Evolutionary conservation across 2,888 invertebrate genomes (phyloP).

Genomic region (Andrena haemorrhoa): DNA sequence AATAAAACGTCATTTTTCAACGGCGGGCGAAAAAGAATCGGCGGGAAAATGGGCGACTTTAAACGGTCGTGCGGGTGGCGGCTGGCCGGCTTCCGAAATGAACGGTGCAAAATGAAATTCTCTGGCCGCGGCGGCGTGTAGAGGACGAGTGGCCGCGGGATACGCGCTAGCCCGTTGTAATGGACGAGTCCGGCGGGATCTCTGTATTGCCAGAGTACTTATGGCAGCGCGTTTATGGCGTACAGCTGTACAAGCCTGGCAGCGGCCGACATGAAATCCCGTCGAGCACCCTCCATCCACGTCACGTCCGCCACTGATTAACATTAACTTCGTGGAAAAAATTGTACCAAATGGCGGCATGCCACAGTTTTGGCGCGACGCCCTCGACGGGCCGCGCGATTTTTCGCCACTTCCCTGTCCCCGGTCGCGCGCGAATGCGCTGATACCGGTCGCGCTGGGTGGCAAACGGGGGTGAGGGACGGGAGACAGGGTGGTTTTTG

Average conservation of each 20-base stretch:
- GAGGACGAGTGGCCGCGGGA: constrained; percentile 57
- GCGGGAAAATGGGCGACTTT: constrained; percentile 48
- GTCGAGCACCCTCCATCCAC: constrained; percentile 80
- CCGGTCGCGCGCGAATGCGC: constrained; percentile 6
- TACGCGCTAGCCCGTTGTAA: constrained; percentile 67
- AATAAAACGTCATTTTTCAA: constrained; percentile 63
- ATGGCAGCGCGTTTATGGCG: constrained; percentile 70
- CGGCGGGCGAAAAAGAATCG: constrained; percentile 43
- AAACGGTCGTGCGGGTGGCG: constrained; percentile 22
- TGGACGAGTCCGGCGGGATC: constrained; percentile 61
- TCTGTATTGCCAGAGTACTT: constrained; percentile 69
- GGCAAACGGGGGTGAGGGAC: no score
- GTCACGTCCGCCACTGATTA: constrained; percentile 83
- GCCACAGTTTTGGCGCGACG: constrained; percentile 33
- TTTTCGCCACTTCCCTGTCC: not conserved
- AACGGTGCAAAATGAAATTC: constrained; percentile 65
- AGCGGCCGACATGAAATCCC: constrained; percentile 80
- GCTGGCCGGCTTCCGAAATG: constrained; percentile 63
- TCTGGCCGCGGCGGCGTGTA: constrained; percentile 21
- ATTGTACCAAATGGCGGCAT: constrained; percentile 76
- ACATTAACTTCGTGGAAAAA: constrained; percentile 82
- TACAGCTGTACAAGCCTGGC: constrained; percentile 73
- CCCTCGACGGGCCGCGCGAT: constrained; percentile 8
- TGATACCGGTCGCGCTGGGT: no score
- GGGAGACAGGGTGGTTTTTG: no score